phyloP scores from a whole-genome alignment of 2,888 invertebrate genomes.

The Tortricodes alternella region DNA sequence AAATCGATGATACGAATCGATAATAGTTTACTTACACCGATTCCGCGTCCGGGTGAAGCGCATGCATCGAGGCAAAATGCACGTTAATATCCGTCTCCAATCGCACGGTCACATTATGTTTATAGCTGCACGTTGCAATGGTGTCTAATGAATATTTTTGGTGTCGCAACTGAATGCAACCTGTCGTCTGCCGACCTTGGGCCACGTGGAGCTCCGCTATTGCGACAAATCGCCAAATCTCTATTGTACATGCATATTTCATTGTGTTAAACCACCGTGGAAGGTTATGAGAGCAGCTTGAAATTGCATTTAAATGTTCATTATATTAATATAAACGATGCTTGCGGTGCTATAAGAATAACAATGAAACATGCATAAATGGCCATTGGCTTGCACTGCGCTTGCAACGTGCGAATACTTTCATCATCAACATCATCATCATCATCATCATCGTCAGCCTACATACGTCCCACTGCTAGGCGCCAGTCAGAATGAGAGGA shows the following conservation, averaged over 20 bases:
- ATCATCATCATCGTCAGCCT: no score
- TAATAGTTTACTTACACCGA: no score
- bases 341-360: slow-evolving; percentile 11
- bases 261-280: slow-evolving; percentile 44
- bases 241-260: slow-evolving; percentile 51
- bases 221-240: slow-evolving; percentile 43
- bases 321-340: slow-evolving; percentile 27
- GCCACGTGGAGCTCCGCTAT: slow-evolving; percentile 45
- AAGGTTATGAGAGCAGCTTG: slow-evolving; percentile 28
- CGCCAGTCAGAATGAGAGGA: no score
- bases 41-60: no score
- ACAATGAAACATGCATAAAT: slow-evolving; percentile 4
- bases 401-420: slow-evolving; percentile 5
- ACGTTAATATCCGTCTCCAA: background rate
- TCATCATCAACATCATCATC: no score
- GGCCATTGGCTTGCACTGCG: background rate
- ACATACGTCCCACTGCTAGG: no score
- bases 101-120: background rate
- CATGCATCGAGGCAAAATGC: no score
- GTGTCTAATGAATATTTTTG: slow-evolving; percentile 33
- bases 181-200: slow-evolving; percentile 43
- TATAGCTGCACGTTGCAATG: background rate
- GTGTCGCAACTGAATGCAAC: slow-evolving; percentile 35
- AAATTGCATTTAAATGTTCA: slow-evolving; percentile 28
- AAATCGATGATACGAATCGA: no score